Evolutionary conservation across 2,797 vertebrate species (phyloP).

Genomic region (Euthynnus affinis): DNA sequence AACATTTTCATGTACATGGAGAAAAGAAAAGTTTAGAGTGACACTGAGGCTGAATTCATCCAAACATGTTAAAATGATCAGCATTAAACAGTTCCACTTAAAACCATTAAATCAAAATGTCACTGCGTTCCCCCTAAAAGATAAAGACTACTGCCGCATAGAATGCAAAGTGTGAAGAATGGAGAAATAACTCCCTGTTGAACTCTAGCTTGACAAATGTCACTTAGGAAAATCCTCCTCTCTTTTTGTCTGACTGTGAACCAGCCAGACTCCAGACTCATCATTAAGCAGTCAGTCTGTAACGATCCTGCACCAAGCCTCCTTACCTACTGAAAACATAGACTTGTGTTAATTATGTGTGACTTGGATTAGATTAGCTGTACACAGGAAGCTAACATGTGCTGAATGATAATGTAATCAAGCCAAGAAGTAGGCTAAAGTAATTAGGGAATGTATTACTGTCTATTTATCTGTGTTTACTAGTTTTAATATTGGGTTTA

Average conservation of each 20-base stretch:
- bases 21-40: background rate
- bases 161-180: constrained; percentile 21
- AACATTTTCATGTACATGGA: background rate
- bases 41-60: background rate
- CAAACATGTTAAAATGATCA: constrained; percentile 7
- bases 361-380: constrained; percentile 5
- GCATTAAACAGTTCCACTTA: constrained; percentile 5
- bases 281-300: constrained; percentile 49
- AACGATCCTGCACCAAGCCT: constrained; percentile 9
- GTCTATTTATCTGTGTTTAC: background rate
- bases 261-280: constrained; percentile 49
- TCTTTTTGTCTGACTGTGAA: constrained; percentile 39
- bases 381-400: background rate
- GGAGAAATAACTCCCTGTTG: constrained; percentile 38
- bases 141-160: constrained; percentile 14
- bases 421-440: background rate
- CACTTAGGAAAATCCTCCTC: constrained; percentile 24
- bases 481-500: background rate
- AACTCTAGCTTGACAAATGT: constrained; percentile 56
- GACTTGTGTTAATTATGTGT: constrained; percentile 37
- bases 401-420: constrained; percentile 31
- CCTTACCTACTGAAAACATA: constrained; percentile 56
- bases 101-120: constrained; percentile 22
- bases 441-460: constrained; percentile 5
- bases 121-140: constrained; percentile 22